These are phyloP conservation scores for Troides helena DNA, from an alignment of 2,888 invertebrate genomes.

Conservation along the genomic window DNA sequence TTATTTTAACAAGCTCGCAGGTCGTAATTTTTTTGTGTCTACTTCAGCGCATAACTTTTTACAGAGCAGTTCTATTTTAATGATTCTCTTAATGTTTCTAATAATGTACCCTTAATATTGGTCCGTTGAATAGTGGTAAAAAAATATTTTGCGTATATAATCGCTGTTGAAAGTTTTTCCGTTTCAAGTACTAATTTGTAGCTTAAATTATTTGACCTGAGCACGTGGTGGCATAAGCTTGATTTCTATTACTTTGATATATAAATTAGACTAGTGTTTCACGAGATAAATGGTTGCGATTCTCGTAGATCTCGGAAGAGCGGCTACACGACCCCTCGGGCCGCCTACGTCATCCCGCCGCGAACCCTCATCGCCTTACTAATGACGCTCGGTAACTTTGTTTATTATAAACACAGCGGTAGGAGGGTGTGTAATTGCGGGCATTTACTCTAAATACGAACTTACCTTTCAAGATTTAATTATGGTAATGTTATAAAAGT, in stretches of 20 bases:
- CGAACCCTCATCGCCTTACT: slow-evolving; percentile 3
- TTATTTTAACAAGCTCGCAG: too few species aligned
- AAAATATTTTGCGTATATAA: too few species aligned
- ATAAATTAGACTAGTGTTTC: too few species aligned
- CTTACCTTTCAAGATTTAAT: background rate
- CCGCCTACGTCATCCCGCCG: background rate
- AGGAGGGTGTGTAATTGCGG: background rate
- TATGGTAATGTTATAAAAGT: background rate
- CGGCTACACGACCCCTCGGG: background rate
- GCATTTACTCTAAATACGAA: background rate
- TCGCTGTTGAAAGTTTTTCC: too few species aligned
- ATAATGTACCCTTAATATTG: too few species aligned
- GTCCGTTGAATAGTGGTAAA: too few species aligned
- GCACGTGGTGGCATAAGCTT: too few species aligned
- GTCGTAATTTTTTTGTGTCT: too few species aligned
- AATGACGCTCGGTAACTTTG: slow-evolving; percentile 11
- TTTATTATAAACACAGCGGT: slow-evolving; percentile 4
- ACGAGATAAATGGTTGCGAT: too few species aligned
- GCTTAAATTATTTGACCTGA: too few species aligned
- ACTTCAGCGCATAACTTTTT: background rate
- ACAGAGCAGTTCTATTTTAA: background rate
- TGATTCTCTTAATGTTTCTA: background rate
- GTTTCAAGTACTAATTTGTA: too few species aligned
- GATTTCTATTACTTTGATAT: too few species aligned
- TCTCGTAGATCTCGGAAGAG: background rate